Percentiles rank a stretch among this genome's conserved stretches.
phyloP scores from a whole-genome alignment of 2,888 invertebrate genomes.

The Microplitis deprimator region DNA sequence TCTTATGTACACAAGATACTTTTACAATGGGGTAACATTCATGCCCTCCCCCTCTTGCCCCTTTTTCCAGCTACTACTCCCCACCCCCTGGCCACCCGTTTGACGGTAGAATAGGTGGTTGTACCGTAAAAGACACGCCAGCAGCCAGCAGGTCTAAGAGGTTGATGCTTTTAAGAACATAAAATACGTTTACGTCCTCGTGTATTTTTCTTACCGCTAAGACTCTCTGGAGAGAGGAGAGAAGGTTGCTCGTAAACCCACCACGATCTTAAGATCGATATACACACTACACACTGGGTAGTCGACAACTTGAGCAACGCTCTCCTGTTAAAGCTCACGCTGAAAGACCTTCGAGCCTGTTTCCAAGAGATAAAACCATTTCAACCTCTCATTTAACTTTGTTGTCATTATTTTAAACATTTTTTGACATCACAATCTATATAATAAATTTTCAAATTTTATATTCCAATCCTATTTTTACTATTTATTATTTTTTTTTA shows the following conservation, averaged over 20 bases:
- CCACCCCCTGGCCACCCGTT: neutral
- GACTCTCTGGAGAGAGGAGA: conserved; percentile 22
- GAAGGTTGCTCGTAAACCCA: conserved; percentile 47
- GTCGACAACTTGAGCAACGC: neutral
- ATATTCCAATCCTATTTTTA: neutral
- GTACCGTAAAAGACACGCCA: conserved; percentile 34
- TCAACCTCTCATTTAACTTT: conserved; percentile 1
- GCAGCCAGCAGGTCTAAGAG: conserved; percentile 55
- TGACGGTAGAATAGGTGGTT: neutral
- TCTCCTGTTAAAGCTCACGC: neutral
- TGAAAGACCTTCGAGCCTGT: neutral
- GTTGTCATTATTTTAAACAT: neutral
- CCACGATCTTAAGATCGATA: conserved; percentile 41
- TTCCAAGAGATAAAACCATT: neutral
- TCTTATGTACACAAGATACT: conserved; percentile 1
- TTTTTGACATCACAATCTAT: neutral
- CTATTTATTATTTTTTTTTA: neutral
- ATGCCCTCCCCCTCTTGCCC: neutral
- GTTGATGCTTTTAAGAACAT: conserved; percentile 64
- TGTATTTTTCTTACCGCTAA: conserved; percentile 39
- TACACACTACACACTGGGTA: conserved; percentile 38
- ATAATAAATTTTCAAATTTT: neutral
- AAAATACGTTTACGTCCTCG: conserved; percentile 57
- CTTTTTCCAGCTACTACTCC: neutral
- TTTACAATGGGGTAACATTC: neutral